Evolutionary conservation across 1,140 invertebrate genomes (phyloP), one percentile per base, ranked within the genome.

Genomic region (Trinorchestia longiramus): DNA sequence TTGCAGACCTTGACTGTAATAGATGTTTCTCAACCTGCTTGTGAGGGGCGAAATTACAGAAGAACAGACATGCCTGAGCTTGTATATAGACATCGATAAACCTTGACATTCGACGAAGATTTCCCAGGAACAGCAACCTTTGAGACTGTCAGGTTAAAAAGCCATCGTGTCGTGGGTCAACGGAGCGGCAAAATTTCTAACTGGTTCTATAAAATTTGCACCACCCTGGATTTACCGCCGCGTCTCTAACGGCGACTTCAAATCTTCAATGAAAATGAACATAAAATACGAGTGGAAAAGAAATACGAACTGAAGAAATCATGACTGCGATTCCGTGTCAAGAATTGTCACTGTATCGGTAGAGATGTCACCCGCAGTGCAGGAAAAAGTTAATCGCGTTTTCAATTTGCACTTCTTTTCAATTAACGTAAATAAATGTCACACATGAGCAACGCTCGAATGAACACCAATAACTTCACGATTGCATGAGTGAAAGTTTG

Each of bases 11-110:
- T 94, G 92, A 94, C 92, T n/a, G 43, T n/a, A 45, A 94, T 94
- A 17, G 92, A 94, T 94, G 92, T 94, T 94, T 94, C 40, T 36
- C 44, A 94, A 94, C 92, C 92, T 45, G 92, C 92, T 94, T 94
- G 44, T 45, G 92, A 4, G 17, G 41, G 6, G 8, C 92, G 44
- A 47, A 94, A 94, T 42, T 44, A 91, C 88, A 91, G 88, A 42
- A 1, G 62, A 77, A 77, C 62, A 36, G 62, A 77, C 15, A 77
- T 77, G 62, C 62, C 11, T 77, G 62, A 36, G 88, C 43, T 91
- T 91, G 41, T 43, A 43, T 44, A 91, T 15, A 42, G 88, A 91
- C 43, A 43, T 91, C 88, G 15, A 91, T 91, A 91, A 91, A 91
- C 92, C 92, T 94, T 94, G 92, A 94, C 92, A 94, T 94, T 94